Percentiles rank a stretch among this genome's conserved stretches.
These are phyloP conservation scores for Heterohyrax brucei DNA, from an alignment of 2,797 vertebrate genomes.

Conservation along the genomic window DNA sequence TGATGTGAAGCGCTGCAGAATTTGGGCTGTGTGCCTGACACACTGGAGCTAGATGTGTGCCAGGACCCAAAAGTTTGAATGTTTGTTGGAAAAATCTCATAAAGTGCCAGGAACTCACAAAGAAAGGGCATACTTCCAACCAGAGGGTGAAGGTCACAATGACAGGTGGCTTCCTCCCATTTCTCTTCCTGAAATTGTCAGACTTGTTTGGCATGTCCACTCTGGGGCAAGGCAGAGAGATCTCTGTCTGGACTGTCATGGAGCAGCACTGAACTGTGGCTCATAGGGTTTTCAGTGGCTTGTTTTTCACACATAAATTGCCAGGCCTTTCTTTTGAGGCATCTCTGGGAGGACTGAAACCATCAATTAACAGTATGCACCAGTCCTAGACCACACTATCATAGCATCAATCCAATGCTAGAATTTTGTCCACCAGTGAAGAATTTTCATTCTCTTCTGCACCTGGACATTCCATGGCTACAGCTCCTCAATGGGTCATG, in stretches of 20 bases:
- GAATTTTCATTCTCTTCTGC: background rate
- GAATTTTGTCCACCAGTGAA: background rate
- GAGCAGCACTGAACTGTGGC: background rate
- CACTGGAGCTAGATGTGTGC: background rate
- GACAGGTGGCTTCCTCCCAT: background rate
- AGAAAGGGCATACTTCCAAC: conserved; percentile 23
- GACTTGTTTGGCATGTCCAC: background rate
- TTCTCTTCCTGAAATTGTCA: background rate
- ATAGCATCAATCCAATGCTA: background rate
- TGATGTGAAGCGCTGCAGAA: background rate
- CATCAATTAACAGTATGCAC: background rate
- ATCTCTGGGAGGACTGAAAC: background rate
- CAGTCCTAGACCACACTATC: background rate
- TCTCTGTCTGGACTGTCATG: background rate
- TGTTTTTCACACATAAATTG: background rate
- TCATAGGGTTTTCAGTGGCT: background rate
- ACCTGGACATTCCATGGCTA: background rate
- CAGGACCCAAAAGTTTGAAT: background rate
- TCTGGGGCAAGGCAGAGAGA: background rate
- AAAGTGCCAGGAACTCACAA: background rate
- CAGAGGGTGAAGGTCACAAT: background rate
- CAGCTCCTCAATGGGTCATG: too few relatives aligned
- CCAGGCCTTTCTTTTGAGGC: background rate
- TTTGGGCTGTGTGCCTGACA: background rate
- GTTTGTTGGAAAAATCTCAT: background rate